Evolutionary conservation across 2,888 invertebrate genomes (phyloP), one percentile per base, ranked within the genome.

Genomic region (Dicyrtoma fusca): DNA sequence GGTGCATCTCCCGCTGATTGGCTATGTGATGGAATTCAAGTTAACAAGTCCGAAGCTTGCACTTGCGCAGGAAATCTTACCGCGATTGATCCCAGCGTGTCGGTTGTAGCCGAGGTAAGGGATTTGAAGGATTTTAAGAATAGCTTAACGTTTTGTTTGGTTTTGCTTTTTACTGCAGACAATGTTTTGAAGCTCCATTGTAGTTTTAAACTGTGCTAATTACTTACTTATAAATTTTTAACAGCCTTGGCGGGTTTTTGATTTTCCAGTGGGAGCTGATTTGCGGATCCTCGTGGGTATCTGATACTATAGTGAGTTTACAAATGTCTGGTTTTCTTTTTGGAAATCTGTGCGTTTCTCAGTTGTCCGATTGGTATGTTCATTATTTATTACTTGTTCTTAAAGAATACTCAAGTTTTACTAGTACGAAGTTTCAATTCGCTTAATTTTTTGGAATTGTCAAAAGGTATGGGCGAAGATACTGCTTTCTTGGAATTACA

Each of bases 261-360:
- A 51, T 21, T 11, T 51, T 25, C 19, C 25, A 78, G 76, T 78
- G 78, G 78, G 61, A 69, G 2, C 59, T 78, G 2, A 51, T 74
- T 17, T 76, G 78, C 51, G 71, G 65, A 0, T 64, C 26, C 17
- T 44, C 72, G 13, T 78, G 78, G 78, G 74, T 76, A 1, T 45
- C 73, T 0, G 78, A 76, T 53, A 72, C 74, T 17, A 61, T 76
- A 0, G 75, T 74, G 11, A 78, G 74, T 53, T 55, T 76, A 5
- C 78, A 76, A 75, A 76, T 78, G 76, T 47, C 62, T 19, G 76
- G 74, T 1, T 75, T 76, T 74, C 55, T 76, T 1, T n/a, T 72
- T 10, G 76, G 76, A 1, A 73, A 71, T 8, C 45, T 73, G 14
- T 49, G 51, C n/a, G 55, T 75, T 2, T 72, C 76, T 4, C 70